A percentile compares a stretch with the other conserved stretches of the same genome.
These are phyloP conservation scores for Perca flavescens DNA, from an alignment of 2,113 vertebrate species.

Conservation along the genomic window DNA sequence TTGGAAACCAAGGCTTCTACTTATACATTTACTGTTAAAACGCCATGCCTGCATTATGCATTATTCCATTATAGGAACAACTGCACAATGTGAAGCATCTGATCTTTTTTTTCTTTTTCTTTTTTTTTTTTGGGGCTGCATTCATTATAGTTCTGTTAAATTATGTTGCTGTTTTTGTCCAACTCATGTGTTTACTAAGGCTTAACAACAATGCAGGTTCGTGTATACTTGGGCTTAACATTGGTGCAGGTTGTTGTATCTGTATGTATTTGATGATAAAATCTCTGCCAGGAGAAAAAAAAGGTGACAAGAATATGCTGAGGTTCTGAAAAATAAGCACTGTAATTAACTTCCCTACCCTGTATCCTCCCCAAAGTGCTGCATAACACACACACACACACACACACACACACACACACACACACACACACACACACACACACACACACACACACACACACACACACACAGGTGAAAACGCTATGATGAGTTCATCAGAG, in stretches of 20 bases:
- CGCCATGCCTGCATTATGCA: too few relatives aligned
- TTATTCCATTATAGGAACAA: too few relatives aligned
- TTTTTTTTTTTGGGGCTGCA: not conserved
- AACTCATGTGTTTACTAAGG: conserved; percentile 7
- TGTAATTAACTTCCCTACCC: conserved; percentile 30
- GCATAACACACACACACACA: not conserved
- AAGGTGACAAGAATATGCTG: conserved; percentile 15
- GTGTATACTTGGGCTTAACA: conserved; percentile 4
- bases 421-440: not conserved
- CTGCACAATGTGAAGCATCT: too few relatives aligned
- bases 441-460: not conserved
- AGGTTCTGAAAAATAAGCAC: conserved; percentile 23
- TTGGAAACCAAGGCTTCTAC: too few relatives aligned
- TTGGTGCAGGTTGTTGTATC: not conserved
- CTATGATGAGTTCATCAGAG: not conserved
- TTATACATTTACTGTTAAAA: too few relatives aligned
- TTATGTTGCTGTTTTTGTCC: not conserved
- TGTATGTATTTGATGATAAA: conserved; percentile 19
- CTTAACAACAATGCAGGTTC: not conserved
- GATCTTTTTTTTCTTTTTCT: too few relatives aligned
- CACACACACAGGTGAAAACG: conserved; percentile 3
- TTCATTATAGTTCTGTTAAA: not conserved
- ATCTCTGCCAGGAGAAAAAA: not conserved
- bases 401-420: too few relatives aligned
- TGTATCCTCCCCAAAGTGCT: conserved; percentile 9